Base-by-base conservation (phyloP, 2,888 invertebrate genomes). In the Perdita meconis region DNA sequence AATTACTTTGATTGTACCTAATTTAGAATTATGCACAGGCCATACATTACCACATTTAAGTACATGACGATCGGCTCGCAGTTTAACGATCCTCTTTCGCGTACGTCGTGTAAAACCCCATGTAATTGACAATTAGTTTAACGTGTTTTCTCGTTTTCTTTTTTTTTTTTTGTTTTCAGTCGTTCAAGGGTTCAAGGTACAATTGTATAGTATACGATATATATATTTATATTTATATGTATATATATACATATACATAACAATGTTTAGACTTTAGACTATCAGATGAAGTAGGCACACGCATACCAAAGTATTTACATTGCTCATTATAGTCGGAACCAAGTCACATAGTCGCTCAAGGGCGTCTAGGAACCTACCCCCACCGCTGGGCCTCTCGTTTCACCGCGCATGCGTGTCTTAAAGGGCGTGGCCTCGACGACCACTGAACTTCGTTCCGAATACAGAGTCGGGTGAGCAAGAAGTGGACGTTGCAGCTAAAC, bases 21-120 rank as follows among this genome's bases (percentile, higher is more conserved):
- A 86, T 85, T 85, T 85, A 85, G 85, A 85, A 85, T 85, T 84
- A 85, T 82, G 79, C 84, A 81, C 80, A 86, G 85, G 84, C 81
- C 85, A 77, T 82, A 84, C 78, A 84, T 82, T 77, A 59, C 47
- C 77, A 84, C 83, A 81, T 78, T 50, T 74, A 75, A 81, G 42
- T 61, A 67, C 56, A 40, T 61, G 53, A 71, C 44, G n/a, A 42
- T 61, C 64, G 22, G 22, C 47, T 30, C 57, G 16, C 19, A 16
- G n/a, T 57, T 24, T 30, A 36, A 24, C 30, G 26, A 30, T 66
- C 47, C 34, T 47, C 73, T 78, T 77, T 80, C 76, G 77, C 79
- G 80, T 80, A 82, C 75, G 79, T 77, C 53, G 55, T 73, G 82
- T 85, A 86, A 86, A 86, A 85, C 78, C 76, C 72, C 81, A 73